phyloP scores from a whole-genome alignment of 1,140 invertebrate genomes.

The Hestina assimilis region DNA sequence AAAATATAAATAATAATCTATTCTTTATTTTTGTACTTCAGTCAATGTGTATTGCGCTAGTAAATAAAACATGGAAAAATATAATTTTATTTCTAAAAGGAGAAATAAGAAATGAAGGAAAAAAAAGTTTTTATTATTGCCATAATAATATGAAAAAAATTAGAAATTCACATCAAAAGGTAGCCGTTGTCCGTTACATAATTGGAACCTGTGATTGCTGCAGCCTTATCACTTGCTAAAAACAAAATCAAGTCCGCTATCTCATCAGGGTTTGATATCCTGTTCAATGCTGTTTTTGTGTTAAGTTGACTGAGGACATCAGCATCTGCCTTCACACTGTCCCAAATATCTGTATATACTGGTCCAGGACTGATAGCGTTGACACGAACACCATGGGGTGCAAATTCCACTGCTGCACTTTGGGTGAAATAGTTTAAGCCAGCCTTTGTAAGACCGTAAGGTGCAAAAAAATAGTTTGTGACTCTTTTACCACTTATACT shows the following conservation, averaged over 20 bases:
- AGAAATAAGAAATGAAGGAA: too few species aligned
- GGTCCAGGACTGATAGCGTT: slow-evolving; percentile 14
- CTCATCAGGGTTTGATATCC: slow-evolving; percentile 26
- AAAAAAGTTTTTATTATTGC: too few species aligned
- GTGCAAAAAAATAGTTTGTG: background rate
- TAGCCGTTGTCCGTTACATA: slow-evolving; percentile 38
- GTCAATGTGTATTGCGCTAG: too few species aligned
- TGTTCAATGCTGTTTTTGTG: background rate
- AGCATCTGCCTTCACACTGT: background rate
- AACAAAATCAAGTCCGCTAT: slow-evolving; percentile 37
- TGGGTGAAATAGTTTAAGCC: slow-evolving; percentile 8
- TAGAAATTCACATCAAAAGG: too few species aligned
- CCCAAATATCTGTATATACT: slow-evolving; percentile 15
- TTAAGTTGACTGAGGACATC: background rate
- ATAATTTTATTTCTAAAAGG: too few species aligned
- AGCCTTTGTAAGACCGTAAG: slow-evolving; percentile 1
- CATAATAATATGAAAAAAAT: too few species aligned
- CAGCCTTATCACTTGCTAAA: slow-evolving; percentile 39
- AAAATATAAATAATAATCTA: too few species aligned
- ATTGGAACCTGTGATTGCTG: slow-evolving; percentile 35
- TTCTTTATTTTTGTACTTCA: too few species aligned
- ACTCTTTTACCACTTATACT: slow-evolving; percentile 10
- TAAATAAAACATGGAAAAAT: too few species aligned
- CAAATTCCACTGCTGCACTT: background rate
- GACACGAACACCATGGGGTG: background rate